These are phyloP conservation scores for Tillus elongatus DNA, from an alignment of 2,888 invertebrate species.

Conservation along the genomic window DNA sequence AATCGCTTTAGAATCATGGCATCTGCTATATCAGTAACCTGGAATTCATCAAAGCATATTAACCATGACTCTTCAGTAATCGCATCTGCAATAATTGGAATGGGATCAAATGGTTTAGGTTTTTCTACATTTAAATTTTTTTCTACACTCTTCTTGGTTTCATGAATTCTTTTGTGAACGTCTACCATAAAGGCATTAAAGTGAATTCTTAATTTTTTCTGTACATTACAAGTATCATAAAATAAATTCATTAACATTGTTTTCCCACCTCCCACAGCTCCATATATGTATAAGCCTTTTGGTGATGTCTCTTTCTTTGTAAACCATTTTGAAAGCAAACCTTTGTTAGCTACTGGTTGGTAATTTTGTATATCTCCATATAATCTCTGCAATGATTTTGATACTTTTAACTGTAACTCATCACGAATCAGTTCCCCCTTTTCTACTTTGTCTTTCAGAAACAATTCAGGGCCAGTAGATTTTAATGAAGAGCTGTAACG, in stretches of 20 bases:
- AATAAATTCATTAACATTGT: constrained; percentile 99
- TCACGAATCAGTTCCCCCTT: constrained; percentile 56
- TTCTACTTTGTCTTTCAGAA: constrained; percentile 51
- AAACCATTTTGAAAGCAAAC: background rate
- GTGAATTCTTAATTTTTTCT: constrained; percentile 74
- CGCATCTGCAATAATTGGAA: constrained; percentile 82
- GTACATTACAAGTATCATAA: constrained; percentile 64
- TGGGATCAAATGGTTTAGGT: constrained; percentile 79
- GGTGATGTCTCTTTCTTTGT: constrained; percentile 44
- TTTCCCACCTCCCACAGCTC: constrained; percentile 92
- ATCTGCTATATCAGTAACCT: constrained; percentile 98
- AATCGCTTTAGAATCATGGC: constrained; percentile 96
- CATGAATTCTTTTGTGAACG: constrained; percentile 84
- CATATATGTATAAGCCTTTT: constrained; percentile 79
- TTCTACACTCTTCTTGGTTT: constrained; percentile 58
- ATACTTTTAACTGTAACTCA: constrained; percentile 61
- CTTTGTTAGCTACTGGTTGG: constrained; percentile 34
- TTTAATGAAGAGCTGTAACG: too few species aligned
- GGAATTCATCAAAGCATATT: constrained; percentile 97
- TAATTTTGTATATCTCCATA: constrained; percentile 56
- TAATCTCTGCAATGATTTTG: constrained; percentile 56
- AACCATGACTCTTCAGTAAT: constrained; percentile 84
- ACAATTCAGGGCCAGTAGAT: constrained; percentile 24
- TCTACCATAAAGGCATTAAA: constrained; percentile 97
- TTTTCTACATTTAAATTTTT: constrained; percentile 46